Conservation (phyloP, 1,140 invertebrate species). For the Heliconius congener region DNA sequence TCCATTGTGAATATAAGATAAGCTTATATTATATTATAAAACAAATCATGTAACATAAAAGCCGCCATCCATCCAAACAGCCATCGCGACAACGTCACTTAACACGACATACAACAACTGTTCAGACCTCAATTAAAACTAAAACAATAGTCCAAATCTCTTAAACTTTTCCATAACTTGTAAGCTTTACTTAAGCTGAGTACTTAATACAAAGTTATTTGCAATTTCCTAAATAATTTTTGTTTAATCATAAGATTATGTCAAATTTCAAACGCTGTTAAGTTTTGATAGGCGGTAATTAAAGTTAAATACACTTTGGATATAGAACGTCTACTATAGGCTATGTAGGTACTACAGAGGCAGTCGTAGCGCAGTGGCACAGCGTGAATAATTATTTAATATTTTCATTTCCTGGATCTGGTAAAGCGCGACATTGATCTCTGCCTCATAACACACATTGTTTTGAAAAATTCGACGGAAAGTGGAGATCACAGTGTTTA, state of each 20-base stretch:
- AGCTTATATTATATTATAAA: too few species aligned
- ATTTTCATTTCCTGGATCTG: background rate
- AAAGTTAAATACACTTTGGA: background rate
- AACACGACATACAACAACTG: background rate
- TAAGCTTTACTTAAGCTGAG: background rate
- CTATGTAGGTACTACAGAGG: background rate
- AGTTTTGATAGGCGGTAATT: background rate
- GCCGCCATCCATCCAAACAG: too few species aligned
- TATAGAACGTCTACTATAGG: background rate
- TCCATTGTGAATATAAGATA: too few species aligned
- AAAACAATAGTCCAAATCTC: background rate
- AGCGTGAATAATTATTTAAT: background rate
- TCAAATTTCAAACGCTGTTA: background rate
- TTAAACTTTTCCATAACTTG: background rate
- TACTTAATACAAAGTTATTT: slow-evolving; percentile 19
- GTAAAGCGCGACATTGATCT: background rate
- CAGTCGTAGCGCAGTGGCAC: background rate
- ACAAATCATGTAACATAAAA: too few species aligned
- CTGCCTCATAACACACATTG: background rate
- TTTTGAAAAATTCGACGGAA: too few species aligned
- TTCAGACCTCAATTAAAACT: background rate
- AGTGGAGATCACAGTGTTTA: background rate
- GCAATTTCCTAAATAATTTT: slow-evolving; percentile 12
- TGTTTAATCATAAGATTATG: slow-evolving; percentile 12
- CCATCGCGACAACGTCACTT: too few species aligned